A percentile compares a stretch with the other conserved stretches of the same genome.
Conservation (phyloP, 1,140 invertebrate species). For the Druon quercuslanigerum region DNA sequence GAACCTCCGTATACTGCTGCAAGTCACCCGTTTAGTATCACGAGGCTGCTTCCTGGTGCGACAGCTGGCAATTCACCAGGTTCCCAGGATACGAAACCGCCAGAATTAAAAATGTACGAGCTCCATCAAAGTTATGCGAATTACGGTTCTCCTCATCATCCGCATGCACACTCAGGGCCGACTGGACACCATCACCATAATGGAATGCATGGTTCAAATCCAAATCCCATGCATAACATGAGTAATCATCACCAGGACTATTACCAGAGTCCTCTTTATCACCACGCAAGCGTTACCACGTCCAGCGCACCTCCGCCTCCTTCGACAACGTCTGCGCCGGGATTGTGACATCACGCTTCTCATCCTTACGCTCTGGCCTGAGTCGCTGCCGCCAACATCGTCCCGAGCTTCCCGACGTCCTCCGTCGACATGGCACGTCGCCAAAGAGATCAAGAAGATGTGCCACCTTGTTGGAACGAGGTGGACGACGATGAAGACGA, state of each 20-base stretch:
- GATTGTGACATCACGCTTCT: slow-evolving; percentile 82
- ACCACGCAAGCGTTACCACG: slow-evolving; percentile 81
- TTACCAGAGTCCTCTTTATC: slow-evolving; percentile 87
- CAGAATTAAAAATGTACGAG: slow-evolving; percentile 86
- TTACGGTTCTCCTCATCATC: slow-evolving; percentile 67
- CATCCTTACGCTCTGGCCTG: slow-evolving; percentile 82
- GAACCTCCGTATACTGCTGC: slow-evolving; percentile 86
- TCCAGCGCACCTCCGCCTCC: slow-evolving; percentile 65
- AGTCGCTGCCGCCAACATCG: slow-evolving; percentile 64
- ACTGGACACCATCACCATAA: slow-evolving; percentile 68
- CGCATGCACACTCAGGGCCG: slow-evolving; percentile 63
- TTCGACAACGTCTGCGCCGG: slow-evolving; percentile 76
- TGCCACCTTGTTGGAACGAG: slow-evolving; percentile 51
- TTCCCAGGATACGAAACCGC: slow-evolving; percentile 76
- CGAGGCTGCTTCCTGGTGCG: slow-evolving; percentile 89
- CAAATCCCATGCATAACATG: slow-evolving; percentile 79
- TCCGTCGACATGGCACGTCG: slow-evolving; percentile 35
- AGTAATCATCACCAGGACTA: slow-evolving; percentile 83
- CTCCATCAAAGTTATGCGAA: slow-evolving; percentile 74
- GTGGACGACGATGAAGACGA: slow-evolving; percentile 60
- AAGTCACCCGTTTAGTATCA: slow-evolving; percentile 94
- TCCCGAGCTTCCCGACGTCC: slow-evolving; percentile 11
- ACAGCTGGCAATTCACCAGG: slow-evolving; percentile 80
- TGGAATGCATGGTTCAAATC: slow-evolving; percentile 80
- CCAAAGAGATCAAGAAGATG: not conserved